Evolutionary conservation across 2,113 vertebrate genomes (phyloP).

Genomic region (Anarhynchus alexandrinus): DNA sequence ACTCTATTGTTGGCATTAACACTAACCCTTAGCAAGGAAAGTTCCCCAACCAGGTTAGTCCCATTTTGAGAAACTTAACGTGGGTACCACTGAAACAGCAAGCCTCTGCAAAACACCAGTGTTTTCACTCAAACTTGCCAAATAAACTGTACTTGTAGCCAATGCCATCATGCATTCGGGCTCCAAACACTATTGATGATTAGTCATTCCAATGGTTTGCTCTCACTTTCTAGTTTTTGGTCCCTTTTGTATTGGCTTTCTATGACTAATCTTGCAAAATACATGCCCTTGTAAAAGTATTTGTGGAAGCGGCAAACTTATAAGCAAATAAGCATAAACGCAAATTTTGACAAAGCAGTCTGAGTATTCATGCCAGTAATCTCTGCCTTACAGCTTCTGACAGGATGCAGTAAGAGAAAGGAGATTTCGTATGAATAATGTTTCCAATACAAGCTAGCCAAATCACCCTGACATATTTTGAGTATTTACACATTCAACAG

Average conservation of each 20-base stretch:
- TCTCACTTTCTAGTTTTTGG: not conserved
- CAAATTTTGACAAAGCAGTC: not conserved
- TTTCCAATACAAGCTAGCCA: constrained; percentile 2
- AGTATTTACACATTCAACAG: constrained; percentile 16
- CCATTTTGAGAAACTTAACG: not conserved
- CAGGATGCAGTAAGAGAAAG: not conserved
- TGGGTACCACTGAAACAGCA: not conserved
- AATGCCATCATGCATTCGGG: not conserved
- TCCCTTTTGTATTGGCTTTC: not conserved
- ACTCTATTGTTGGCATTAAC: not conserved
- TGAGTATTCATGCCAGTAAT: not conserved
- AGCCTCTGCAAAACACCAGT: not conserved
- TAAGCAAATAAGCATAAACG: not conserved
- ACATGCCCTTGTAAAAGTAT: not conserved
- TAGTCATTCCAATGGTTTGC: not conserved
- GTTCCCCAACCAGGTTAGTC: not conserved
- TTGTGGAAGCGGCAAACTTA: not conserved
- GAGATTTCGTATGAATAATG: not conserved
- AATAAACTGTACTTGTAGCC: not conserved
- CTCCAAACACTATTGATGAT: not conserved
- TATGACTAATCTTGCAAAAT: not conserved
- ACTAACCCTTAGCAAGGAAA: not conserved
- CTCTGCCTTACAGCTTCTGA: constrained; percentile 2
- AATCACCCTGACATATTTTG: not conserved
- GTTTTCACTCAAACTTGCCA: not conserved